Conservation (phyloP, 2,797 vertebrate species). For the Siniperca scherzeri region DNA sequence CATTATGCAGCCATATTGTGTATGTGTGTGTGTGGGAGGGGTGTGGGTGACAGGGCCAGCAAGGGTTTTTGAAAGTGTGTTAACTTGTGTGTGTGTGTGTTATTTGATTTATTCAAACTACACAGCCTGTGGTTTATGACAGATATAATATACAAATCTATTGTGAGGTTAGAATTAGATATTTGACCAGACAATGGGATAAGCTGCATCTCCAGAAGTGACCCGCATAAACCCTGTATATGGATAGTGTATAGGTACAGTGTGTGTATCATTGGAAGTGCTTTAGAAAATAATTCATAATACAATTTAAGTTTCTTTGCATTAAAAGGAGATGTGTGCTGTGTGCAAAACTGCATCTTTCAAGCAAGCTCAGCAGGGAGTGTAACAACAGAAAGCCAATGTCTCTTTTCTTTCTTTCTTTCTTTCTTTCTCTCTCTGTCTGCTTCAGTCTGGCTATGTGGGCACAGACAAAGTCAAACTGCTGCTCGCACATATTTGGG, state of each 20-base stretch:
- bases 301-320: constrained; percentile 60
- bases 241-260: constrained; percentile 28
- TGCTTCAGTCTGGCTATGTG: constrained; percentile 88
- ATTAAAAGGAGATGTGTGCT: constrained; percentile 47
- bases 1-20: constrained; percentile 83
- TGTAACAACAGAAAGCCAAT: constrained; percentile 31
- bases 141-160: constrained; percentile 83
- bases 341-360: constrained; percentile 41
- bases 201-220: constrained; percentile 80
- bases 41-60: constrained; percentile 50
- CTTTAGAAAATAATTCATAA: constrained; percentile 44
- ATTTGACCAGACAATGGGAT: constrained; percentile 84
- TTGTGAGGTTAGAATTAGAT: constrained; percentile 83
- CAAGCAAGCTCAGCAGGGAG: constrained; percentile 37
- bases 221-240: constrained; percentile 60
- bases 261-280: constrained; percentile 28
- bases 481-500: constrained; percentile 95
- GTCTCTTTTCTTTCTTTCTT: constrained; percentile 13
- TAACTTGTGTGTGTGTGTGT: constrained; percentile 46
- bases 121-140: constrained; percentile 74
- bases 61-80: constrained; percentile 73
- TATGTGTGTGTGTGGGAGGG: constrained; percentile 39
- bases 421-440: constrained; percentile 42
- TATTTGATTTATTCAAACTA: constrained; percentile 81
- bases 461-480: constrained; percentile 98